Conservation (phyloP, 1,140 invertebrate species). For the Nebria ingens region DNA sequence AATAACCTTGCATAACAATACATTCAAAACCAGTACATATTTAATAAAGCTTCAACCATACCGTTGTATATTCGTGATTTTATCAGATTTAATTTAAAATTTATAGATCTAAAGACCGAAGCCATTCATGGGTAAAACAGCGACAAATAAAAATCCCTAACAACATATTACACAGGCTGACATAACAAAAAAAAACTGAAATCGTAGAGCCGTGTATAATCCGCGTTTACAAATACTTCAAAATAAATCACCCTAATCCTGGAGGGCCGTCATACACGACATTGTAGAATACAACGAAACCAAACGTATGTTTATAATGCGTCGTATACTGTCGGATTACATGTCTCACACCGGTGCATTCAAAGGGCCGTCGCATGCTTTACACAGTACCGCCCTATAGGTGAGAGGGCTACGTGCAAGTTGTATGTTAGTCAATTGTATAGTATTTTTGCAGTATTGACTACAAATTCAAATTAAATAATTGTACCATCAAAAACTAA, state of each 20-base stretch:
- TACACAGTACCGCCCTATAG: conserved; percentile 10
- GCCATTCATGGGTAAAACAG: not conserved
- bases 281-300: not conserved
- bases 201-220: not conserved
- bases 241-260: conserved; percentile 9
- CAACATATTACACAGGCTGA: not conserved
- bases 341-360: not conserved
- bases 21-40: too few species aligned
- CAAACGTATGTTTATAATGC: conserved; percentile 2
- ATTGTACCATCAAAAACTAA: too few species aligned
- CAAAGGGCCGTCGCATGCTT: not conserved
- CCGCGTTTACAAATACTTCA: conserved; percentile 8
- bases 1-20: too few species aligned
- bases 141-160: not conserved
- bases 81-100: not conserved
- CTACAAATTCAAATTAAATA: too few species aligned
- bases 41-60: too few species aligned
- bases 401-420: too few species aligned
- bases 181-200: not conserved
- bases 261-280: not conserved
- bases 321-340: not conserved
- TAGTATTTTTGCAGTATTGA: too few species aligned
- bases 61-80: not conserved
- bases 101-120: not conserved
- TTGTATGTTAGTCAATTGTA: too few species aligned